Evolutionary conservation across 2,113 vertebrate species (phyloP).

Genomic region (Heterocephalus glaber): DNA sequence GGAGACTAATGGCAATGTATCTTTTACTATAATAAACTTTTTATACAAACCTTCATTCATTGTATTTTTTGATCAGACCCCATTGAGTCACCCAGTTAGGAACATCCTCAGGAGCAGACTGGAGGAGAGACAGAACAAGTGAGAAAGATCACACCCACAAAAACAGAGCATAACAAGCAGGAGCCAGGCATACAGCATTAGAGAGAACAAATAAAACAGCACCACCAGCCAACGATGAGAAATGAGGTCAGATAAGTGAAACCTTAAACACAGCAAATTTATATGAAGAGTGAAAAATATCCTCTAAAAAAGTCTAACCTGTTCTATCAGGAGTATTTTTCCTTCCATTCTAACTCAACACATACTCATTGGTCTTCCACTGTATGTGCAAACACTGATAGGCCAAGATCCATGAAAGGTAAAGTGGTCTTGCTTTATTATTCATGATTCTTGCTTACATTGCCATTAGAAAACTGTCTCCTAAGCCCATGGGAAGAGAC

Average conservation of each 20-base stretch:
- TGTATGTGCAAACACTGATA: not conserved
- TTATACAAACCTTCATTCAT: too few species aligned
- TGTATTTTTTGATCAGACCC: too few species aligned
- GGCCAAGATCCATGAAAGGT: not conserved
- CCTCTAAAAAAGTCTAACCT: not conserved
- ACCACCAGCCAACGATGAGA: not conserved
- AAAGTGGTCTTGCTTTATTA: not conserved
- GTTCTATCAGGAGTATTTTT: not conserved
- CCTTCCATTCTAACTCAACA: not conserved
- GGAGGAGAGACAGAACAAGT: not conserved
- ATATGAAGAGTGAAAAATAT: not conserved
- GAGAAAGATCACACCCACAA: not conserved
- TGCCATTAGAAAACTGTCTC: not conserved
- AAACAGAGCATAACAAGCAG: not conserved
- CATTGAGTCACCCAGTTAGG: not conserved
- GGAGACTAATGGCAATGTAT: not conserved
- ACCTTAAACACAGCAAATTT: not conserved
- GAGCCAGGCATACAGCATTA: fast-evolving
- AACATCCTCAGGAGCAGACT: not conserved
- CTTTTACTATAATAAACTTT: not conserved
- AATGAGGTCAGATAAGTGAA: not conserved
- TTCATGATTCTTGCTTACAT: not conserved
- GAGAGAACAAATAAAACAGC: not conserved
- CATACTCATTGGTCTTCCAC: not conserved
- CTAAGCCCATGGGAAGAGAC: not conserved